Evolutionary conservation across 53 echinoderm and acorn worm species (phyloP).

Genomic region (Pentamera pediparva): DNA sequence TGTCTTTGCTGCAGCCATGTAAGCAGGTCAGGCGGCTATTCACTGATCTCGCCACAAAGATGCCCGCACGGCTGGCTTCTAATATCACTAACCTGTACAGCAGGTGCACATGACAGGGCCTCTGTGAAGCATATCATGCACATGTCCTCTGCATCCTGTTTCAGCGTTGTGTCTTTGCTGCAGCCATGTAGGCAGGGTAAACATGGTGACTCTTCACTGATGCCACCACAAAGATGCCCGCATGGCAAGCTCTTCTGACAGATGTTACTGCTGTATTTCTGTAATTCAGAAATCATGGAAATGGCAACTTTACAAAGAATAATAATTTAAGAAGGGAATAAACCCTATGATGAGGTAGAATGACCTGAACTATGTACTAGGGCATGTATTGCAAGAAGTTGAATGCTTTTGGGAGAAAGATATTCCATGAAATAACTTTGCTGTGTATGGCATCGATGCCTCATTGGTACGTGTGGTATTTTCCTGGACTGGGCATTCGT

Average conservation of each 20-base stretch:
- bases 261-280: slow-evolving; percentile 63
- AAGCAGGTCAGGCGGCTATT: slow-evolving; percentile 79
- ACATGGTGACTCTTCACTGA: slow-evolving; percentile 67
- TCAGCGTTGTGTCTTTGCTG: slow-evolving; percentile 50
- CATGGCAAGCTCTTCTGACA: slow-evolving; percentile 77
- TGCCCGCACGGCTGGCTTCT: slow-evolving; percentile 48
- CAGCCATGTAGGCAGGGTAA: slow-evolving; percentile 91
- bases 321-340: no score
- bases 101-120: slow-evolving; percentile 90
- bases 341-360: no score
- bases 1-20: slow-evolving; percentile 63
- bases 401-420: no score
- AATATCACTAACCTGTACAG: slow-evolving; percentile 68
- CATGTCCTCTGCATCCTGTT: slow-evolving; percentile 98
- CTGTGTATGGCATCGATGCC: no score
- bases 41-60: slow-evolving; percentile 79
- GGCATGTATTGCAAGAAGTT: no score
- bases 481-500: no score
- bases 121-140: slow-evolving; percentile 99
- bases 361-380: no score
- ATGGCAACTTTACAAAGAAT: no score
- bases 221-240: slow-evolving; percentile 91
- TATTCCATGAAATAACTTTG: no score
- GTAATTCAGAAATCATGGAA: no score
- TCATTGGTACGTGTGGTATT: no score